Conservation (phyloP, 1,140 invertebrate species). For the Listronotus bonariensis region DNA sequence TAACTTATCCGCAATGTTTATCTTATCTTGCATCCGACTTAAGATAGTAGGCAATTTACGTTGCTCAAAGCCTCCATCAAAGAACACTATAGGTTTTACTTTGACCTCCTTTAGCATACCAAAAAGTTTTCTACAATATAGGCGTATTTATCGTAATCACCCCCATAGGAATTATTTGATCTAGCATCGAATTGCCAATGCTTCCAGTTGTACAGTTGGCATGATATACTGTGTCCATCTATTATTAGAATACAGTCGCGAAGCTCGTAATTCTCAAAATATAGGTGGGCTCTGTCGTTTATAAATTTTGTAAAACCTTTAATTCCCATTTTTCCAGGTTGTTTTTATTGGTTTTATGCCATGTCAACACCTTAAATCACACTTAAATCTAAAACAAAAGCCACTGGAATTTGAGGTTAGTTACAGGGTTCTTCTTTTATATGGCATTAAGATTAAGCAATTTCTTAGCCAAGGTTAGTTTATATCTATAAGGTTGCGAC, state of each 20-base stretch:
- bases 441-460: too few relatives aligned
- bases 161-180: constrained; percentile 69
- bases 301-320: constrained; percentile 81
- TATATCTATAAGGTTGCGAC: too few relatives aligned
- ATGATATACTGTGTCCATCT: constrained; percentile 79
- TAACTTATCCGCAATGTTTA: constrained; percentile 60
- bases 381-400: constrained; percentile 2
- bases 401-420: background rate
- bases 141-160: constrained; percentile 82
- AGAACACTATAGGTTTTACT: constrained; percentile 74
- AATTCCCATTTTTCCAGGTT: constrained; percentile 71
- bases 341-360: constrained; percentile 9
- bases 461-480: too few relatives aligned
- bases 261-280: constrained; percentile 68
- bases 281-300: constrained; percentile 66
- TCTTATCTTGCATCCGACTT: constrained; percentile 65
- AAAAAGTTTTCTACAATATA: constrained; percentile 71
- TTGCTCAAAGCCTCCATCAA: constrained; percentile 81
- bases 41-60: constrained; percentile 76
- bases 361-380: too few relatives aligned
- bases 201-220: constrained; percentile 69
- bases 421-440: too few relatives aligned
- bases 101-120: constrained; percentile 71
- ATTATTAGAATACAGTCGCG: constrained; percentile 75
- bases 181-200: constrained; percentile 62